Evolutionary conservation across 1,140 invertebrate species (phyloP).

Genomic region (Psilanteris sp.): DNA sequence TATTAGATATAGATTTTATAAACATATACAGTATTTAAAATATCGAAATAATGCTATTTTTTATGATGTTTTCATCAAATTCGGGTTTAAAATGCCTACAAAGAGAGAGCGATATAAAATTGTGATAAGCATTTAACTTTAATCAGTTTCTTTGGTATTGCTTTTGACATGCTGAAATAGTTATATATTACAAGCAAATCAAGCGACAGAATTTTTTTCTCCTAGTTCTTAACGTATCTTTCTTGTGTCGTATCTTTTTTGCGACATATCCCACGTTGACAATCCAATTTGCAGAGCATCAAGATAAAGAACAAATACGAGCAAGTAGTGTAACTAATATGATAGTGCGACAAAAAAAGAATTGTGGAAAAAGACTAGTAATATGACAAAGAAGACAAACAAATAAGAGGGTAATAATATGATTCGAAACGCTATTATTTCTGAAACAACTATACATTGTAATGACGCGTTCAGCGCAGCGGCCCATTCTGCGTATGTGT

Average conservation of each 20-base stretch:
- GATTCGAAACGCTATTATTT: conserved; percentile 65
- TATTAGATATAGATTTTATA: too few relatives aligned
- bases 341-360: conserved; percentile 1
- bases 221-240: conserved; percentile 42
- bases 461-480: conserved; percentile 54
- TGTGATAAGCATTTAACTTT: conserved; percentile 28
- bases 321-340: conserved; percentile 23
- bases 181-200: conserved; percentile 13
- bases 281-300: conserved; percentile 72
- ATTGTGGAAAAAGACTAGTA: neutral
- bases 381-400: neutral
- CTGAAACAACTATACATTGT: conserved; percentile 64
- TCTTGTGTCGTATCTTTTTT: conserved; percentile 36
- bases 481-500: conserved; percentile 46
- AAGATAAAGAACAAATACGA: conserved; percentile 57
- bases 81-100: too few relatives aligned
- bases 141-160: conserved; percentile 35
- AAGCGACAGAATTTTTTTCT: neutral
- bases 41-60: too few relatives aligned
- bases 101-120: too few relatives aligned
- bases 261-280: conserved; percentile 63
- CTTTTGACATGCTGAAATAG: conserved; percentile 41
- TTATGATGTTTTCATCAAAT: too few relatives aligned
- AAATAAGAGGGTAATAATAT: conserved; percentile 66
- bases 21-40: too few relatives aligned